These are phyloP conservation scores for Lymantria monacha DNA, from an alignment of 2,888 invertebrate genomes.

Conservation along the genomic window DNA sequence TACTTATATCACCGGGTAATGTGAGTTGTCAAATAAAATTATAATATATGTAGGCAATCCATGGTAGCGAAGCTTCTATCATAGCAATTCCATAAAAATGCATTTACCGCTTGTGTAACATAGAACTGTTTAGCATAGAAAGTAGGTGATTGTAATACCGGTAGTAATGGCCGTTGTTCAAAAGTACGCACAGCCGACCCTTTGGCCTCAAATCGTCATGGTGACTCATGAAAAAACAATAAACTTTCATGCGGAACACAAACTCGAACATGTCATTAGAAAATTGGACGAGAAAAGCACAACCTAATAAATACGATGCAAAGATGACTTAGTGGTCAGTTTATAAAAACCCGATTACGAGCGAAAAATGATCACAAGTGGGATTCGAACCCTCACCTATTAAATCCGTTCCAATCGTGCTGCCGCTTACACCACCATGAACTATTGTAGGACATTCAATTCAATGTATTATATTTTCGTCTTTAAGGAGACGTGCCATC, in stretches of 20 bases:
- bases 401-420: too few relatives aligned
- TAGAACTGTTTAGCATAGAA: slow-evolving; percentile 26
- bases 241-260: background rate
- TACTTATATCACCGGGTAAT: too few relatives aligned
- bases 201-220: slow-evolving; percentile 53
- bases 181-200: slow-evolving; percentile 40
- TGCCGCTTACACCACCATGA: too few relatives aligned
- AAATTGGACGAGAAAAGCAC: background rate
- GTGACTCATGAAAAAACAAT: slow-evolving; percentile 7
- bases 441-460: too few relatives aligned
- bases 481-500: too few relatives aligned
- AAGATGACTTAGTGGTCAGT: background rate
- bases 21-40: background rate
- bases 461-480: too few relatives aligned
- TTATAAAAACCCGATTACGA: too few relatives aligned
- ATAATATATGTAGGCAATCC: background rate
- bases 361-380: too few relatives aligned
- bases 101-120: background rate
- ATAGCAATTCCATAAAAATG: background rate
- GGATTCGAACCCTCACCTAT: too few relatives aligned
- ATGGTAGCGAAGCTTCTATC: background rate
- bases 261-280: background rate
- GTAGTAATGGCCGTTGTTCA: background rate
- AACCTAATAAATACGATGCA: background rate
- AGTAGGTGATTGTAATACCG: slow-evolving; percentile 23